Evolutionary conservation across 2,888 invertebrate species (phyloP).

Genomic region (Eupithecia inturbata): DNA sequence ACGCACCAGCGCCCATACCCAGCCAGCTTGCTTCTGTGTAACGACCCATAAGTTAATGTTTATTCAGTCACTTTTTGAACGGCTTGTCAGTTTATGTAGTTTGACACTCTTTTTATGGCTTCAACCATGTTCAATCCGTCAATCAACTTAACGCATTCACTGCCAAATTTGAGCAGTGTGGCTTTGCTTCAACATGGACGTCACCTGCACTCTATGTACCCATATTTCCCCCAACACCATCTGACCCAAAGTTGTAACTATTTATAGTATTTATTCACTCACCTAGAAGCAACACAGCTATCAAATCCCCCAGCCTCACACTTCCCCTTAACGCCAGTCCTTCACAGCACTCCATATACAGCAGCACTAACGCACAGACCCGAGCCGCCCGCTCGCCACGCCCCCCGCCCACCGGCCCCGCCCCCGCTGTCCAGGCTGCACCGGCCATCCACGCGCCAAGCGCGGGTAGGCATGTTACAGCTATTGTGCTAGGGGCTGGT

Average conservation of each 20-base stretch:
- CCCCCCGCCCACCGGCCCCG: constrained; percentile 40
- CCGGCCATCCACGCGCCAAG: constrained; percentile 49
- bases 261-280: constrained; percentile 32
- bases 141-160: neutral
- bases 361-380: constrained; percentile 58
- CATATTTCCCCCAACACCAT: neutral
- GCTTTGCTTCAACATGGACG: neutral
- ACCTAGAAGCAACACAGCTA: constrained; percentile 50
- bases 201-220: neutral
- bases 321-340: constrained; percentile 61
- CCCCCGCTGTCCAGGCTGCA: constrained; percentile 51
- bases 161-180: neutral
- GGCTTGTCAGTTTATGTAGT: neutral
- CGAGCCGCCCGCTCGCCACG: constrained; percentile 36
- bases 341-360: constrained; percentile 68
- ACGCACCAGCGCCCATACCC: constrained; percentile 51
- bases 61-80: neutral
- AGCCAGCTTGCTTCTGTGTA: constrained; percentile 52
- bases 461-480: constrained; percentile 48
- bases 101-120: no score
- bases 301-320: constrained; percentile 49
- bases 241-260: neutral
- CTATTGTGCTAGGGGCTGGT: constrained; percentile 52
- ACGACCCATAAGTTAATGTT: neutral
- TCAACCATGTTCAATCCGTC: neutral